Evolutionary conservation across 2,888 invertebrate species (phyloP).

Genomic region (Sipha maydis): DNA sequence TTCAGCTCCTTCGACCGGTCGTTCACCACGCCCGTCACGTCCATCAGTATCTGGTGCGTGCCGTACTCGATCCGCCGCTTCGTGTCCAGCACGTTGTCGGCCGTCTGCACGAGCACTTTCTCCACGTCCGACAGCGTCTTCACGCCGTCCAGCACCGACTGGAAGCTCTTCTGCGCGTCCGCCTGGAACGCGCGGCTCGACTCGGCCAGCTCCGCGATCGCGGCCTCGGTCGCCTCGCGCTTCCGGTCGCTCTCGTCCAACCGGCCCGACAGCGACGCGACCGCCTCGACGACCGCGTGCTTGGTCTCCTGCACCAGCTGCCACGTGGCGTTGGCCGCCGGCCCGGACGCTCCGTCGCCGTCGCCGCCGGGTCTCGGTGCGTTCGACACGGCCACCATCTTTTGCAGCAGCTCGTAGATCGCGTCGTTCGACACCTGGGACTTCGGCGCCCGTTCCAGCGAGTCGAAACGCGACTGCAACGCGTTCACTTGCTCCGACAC

Average conservation of each 20-base stretch:
- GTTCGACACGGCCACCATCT: not conserved
- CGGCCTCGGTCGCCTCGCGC: constrained; percentile 72
- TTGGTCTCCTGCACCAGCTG: constrained; percentile 72
- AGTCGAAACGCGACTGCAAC: constrained; percentile 10
- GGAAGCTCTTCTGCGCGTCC: constrained; percentile 72
- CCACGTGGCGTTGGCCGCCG: constrained; percentile 73
- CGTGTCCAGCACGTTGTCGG: constrained; percentile 84
- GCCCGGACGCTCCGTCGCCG: not conserved
- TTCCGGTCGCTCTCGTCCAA: constrained; percentile 71
- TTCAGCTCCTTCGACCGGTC: constrained; percentile 75
- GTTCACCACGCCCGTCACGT: constrained; percentile 78
- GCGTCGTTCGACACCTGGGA: constrained; percentile 68
- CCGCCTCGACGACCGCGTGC: constrained; percentile 68
- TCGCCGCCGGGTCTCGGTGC: not conserved
- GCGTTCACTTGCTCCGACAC: constrained; percentile 17
- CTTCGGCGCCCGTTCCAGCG: constrained; percentile 22
- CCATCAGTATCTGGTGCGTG: constrained; percentile 81
- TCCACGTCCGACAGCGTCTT: constrained; percentile 78
- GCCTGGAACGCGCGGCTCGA: constrained; percentile 72
- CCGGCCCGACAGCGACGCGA: constrained; percentile 68
- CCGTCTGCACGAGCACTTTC: constrained; percentile 81
- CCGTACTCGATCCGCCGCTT: constrained; percentile 87
- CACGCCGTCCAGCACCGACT: constrained; percentile 69
- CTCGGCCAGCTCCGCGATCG: constrained; percentile 72
- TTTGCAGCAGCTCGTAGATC: constrained; percentile 69